Evolutionary conservation across 2,888 invertebrate genomes (phyloP), one percentile per base, ranked within the genome.

Genomic region (Lasius fuliginosus): DNA sequence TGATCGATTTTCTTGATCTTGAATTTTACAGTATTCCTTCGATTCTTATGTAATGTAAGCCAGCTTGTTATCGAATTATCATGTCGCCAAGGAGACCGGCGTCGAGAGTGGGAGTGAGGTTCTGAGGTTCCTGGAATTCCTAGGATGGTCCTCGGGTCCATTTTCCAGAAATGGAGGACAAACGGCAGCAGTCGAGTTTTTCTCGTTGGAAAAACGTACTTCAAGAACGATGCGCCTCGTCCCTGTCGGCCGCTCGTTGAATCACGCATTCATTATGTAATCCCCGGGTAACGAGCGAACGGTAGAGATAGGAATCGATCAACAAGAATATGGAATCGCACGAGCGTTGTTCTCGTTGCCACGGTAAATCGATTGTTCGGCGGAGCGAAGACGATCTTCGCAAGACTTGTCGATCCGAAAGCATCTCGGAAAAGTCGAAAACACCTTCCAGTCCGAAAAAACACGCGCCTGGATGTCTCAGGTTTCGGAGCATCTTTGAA

Each of bases 331-430:
- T 93, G 93, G 91, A 90, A 71, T 84, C 89, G 64, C 87, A 91
- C 82, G 94, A 92, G 90, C 93, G 93, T 79, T 94, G 94, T 82
- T 87, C 89, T 9, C 93, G 94, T 74, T 94, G 94, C 86, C 93
- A 94, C 18, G 94, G 93, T 67, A 92, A 89, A 81, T 82, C 90
- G 81, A 82, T 86, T 5, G 69, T 88, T 2, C 74, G 87, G 0
- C 75, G 86, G 53, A 85, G 73, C 64, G 90, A 91, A 12, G 87
- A 91, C 27, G 18, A 53, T 53, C 88, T 87, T 23, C 93, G 93
- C 83, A 85, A 88, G 23, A 93, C 93, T 46, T 89, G 90, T 40
- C 87, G 92, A n/a, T 93, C 93, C 0, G 91, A 87, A 0, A 92
- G 93, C 83, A 90, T 93, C 18, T 86, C 91, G 30, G 94, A 93